These are phyloP conservation scores for Drepana falcataria DNA, from an alignment of 2,888 invertebrate species.

Conservation along the genomic window DNA sequence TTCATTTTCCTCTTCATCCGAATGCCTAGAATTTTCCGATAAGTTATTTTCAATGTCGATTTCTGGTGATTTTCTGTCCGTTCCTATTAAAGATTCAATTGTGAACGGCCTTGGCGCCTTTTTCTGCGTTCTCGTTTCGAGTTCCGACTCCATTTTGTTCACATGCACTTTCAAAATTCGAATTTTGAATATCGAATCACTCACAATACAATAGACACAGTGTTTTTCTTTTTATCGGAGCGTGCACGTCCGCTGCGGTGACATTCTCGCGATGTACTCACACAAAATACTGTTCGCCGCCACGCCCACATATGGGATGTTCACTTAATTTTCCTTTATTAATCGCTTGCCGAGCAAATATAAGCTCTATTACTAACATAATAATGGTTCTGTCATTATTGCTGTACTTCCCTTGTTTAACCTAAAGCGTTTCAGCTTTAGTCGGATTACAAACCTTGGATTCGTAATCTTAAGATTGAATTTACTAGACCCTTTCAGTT, in stretches of 20 bases:
- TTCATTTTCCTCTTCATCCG: slow-evolving; percentile 62
- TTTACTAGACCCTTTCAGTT: slow-evolving; percentile 1
- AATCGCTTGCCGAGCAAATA: slow-evolving; percentile 48
- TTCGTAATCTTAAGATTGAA: background rate
- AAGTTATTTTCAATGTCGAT: slow-evolving; percentile 69
- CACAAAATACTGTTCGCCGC: slow-evolving; percentile 29
- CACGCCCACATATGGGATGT: slow-evolving; percentile 75
- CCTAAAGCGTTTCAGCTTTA: slow-evolving; percentile 13
- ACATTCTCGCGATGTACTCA: slow-evolving; percentile 48
- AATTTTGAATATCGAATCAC: slow-evolving; percentile 8
- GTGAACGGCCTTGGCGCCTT: slow-evolving; percentile 80
- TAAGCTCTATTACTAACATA: slow-evolving; percentile 57
- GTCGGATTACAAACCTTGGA: background rate
- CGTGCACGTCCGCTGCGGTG: slow-evolving; percentile 43
- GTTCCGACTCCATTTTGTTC: slow-evolving; percentile 50
- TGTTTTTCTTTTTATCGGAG: slow-evolving; percentile 13
- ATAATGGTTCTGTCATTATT: slow-evolving; percentile 54
- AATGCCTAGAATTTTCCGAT: slow-evolving; percentile 60
- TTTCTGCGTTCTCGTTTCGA: slow-evolving; percentile 55
- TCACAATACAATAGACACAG: background rate
- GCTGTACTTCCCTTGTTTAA: slow-evolving; percentile 8
- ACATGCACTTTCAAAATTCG: slow-evolving; percentile 4
- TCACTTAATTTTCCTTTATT: slow-evolving; percentile 27
- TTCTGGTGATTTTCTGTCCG: slow-evolving; percentile 66
- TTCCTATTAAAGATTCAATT: slow-evolving; percentile 79